Base-by-base conservation (phyloP, 2,888 invertebrate genomes). In the Papilio demoleus region DNA sequence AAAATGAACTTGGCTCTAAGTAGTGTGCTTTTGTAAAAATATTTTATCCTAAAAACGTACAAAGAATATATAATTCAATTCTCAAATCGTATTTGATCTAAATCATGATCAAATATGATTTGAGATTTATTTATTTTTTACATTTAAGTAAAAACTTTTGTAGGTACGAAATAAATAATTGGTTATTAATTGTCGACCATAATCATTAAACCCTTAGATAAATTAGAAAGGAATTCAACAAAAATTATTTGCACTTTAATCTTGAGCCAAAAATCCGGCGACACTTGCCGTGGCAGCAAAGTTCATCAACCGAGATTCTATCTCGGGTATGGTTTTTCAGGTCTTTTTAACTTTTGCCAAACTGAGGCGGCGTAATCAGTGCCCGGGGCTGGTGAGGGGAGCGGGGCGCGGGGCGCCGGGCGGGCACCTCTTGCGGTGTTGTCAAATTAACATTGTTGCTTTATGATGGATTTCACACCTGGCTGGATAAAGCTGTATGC, bases 391-490 rank as follows among this genome's bases (percentile, higher is more conserved):
- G 42, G 2, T 6, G 42, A n/a, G 42, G 42, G 22, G 47, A 1
- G 68, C 24, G 61, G 42, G 40, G 22, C 2, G 31, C 1, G 42
- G 59, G 56, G 65, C 60, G 53, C 27, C 31, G 53, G 53, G 53
- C 27, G 31, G 60, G 56, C 60, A 40, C 53, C 64, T 63, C 68
- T 65, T 63, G 65, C 62, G 58, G 65, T 47, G 70, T 75, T 75
- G 73, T 77, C 78, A 77, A 78, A 78, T 79, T 79, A 78, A 78
- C 78, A 74, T 76, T 77, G 76, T 74, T 76, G 75, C 70, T 61
- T 24, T 70, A 73, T 86, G 86, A 86, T 86, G 86, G 83, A 84
- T 83, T 78, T 81, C 75, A 81, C 85, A 85, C 83, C 84, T 84
- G 83, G 78, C 74, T 56, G 38, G 17, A 61, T 79, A 74, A 80